Base-by-base conservation (phyloP, 1,140 invertebrate genomes). In the Proales similis region DNA sequence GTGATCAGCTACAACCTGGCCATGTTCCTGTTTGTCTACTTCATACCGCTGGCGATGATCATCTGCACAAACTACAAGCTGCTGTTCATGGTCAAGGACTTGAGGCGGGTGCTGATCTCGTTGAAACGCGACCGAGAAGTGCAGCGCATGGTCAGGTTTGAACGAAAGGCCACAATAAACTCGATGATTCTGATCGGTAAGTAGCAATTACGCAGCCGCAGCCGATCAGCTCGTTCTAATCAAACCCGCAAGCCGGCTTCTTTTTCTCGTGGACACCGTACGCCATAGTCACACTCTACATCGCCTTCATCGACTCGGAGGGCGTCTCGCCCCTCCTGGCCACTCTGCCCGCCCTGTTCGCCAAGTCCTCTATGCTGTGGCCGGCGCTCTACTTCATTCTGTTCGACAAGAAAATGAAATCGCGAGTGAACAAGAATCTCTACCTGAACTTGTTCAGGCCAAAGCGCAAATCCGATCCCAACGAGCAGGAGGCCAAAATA, bases 181-280 rank as follows among this genome's bases (percentile, higher is more conserved):
- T 42, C 45, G 51, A 57, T 57, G 39, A 20, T 57, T 17, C 29
- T 57, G 22, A 26, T 57, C 14, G 24, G 49, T 53, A 38, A 53
- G 32, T 27, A 27, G 12, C 20, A 32, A 30, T 0, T 48, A 26
- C 14, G 24, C 29, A 19, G n/a, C n/a, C n/a, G n/a, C n/a, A n/a
- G n/a, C n/a, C n/a, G n/a, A n/a, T n/a, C n/a, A n/a, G n/a, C n/a
- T n/a, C n/a, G n/a, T n/a, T n/a, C n/a, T n/a, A n/a, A n/a, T n/a
- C n/a, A n/a, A n/a, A n/a, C n/a, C n/a, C n/a, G n/a, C n/a, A n/a
- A n/a, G 43, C 47, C 47, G 39, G 42, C 17, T 61, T 61, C 27
- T 24, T 46, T 7, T 46, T 61, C n/a, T 45, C 57, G 26, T 61
- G 57, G 57, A 61, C 57, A 20, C 57, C 57, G 1, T 61, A 61